phyloP scores from a whole-genome alignment of 2,113 vertebrate species.

The Nasalis larvatus region DNA sequence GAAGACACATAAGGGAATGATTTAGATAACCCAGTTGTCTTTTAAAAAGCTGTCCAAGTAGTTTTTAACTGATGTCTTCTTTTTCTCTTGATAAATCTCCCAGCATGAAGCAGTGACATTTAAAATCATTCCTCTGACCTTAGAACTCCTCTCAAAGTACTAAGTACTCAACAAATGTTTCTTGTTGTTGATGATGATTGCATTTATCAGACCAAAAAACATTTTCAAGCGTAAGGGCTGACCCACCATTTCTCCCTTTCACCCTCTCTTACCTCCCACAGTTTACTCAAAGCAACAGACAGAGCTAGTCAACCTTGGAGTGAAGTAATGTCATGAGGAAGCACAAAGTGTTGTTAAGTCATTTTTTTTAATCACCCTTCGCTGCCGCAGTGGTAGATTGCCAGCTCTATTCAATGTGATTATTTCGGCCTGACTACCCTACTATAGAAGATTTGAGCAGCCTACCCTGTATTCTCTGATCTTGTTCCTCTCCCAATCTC shows the following conservation, averaged over 20 bases:
- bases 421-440: not conserved
- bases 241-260: conserved; percentile 15
- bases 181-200: conserved; percentile 31
- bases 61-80: conserved; percentile 39
- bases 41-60: conserved; percentile 36
- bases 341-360: not conserved
- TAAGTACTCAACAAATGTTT: conserved; percentile 39
- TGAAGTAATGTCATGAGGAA: conserved; percentile 34
- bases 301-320: conserved; percentile 16
- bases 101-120: conserved; percentile 53
- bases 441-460: not conserved
- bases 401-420: not conserved
- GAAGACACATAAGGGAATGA: not conserved
- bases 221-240: conserved; percentile 31
- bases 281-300: conserved; percentile 53
- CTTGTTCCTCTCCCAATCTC: not conserved
- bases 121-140: conserved; percentile 61
- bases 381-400: not conserved
- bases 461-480: not conserved
- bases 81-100: conserved; percentile 55
- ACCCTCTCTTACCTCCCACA: not conserved
- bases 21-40: conserved; percentile 42
- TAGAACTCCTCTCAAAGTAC: conserved; percentile 46
- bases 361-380: not conserved
- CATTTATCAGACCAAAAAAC: conserved; percentile 44